Base-by-base conservation (phyloP, 2,113 vertebrate species). In the Monopterus albus region DNA sequence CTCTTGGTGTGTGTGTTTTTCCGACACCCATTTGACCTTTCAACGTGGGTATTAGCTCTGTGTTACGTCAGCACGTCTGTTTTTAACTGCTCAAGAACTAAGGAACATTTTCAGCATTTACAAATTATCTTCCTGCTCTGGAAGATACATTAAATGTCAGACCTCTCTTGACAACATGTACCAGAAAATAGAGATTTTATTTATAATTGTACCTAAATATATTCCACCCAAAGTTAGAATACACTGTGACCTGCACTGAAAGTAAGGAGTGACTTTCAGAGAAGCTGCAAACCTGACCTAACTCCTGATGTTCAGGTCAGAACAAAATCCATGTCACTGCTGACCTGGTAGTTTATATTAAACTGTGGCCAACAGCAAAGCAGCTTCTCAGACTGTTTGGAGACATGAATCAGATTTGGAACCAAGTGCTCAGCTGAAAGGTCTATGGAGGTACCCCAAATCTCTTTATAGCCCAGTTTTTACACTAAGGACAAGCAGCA, bases 21-120 rank as follows among this genome's bases (percentile, higher is more conserved):
- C 68, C 78, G 43, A 25, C 67, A 40, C 26, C 35, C 59, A 36
- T 26, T 58, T 81, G 77, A 88, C 57, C 82, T 86, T 80, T 82
- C 39, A 49, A 13, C 28, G 15, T 47, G 70, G 51, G 67, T 23
- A 68, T 51, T 74, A 78, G 71, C 20, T 21, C 49, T 20, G 23
- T 26, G 18, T 57, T 47, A 66, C 47, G 43, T 81, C 60, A 51
- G 50, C 12, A 14, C 53, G 36, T 45, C 35, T 56, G 40, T 56
- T 35, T 69, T 66, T 8, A 59, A n/a, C 55, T n/a, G 40, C 47
- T 21, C 17, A 36, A 40, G n/a, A 36, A 8, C 29, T 3, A 3
- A 38, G 5, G 3, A n/a, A 15, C 33, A 33, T 56, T 61, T 77
- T 69, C 45, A 18, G 38, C 35, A 31, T 63, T 63, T 57, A 26